A percentile compares a stretch with the other conserved stretches of the same genome.
These are phyloP conservation scores for Ptyas mucosa DNA, from an alignment of 2,113 vertebrate genomes.

Conservation along the genomic window DNA sequence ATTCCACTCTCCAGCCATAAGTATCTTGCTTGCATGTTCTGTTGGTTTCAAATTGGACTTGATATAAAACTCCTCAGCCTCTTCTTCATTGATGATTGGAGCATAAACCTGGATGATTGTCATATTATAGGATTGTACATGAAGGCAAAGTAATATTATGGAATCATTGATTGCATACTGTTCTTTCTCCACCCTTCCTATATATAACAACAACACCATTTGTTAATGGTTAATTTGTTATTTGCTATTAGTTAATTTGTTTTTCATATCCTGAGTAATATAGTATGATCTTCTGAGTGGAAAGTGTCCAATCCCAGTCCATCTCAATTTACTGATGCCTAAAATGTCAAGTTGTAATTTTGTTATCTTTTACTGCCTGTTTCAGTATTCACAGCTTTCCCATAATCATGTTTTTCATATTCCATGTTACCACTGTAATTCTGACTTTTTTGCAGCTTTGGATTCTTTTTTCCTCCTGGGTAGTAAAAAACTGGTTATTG, in stretches of 20 bases:
- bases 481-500: not conserved
- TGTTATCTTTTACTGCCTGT: not conserved
- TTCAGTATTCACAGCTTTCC: not conserved
- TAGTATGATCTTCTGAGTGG: not conserved
- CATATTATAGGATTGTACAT: not conserved
- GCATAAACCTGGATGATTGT: not conserved
- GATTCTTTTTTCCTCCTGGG: not conserved
- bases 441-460: not conserved
- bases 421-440: not conserved
- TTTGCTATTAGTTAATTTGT: not conserved
- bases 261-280: not conserved
- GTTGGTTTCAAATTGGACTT: not conserved
- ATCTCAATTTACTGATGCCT: not conserved
- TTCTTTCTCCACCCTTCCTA: not conserved
- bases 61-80: not conserved
- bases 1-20: not conserved
- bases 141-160: not conserved
- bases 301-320: not conserved
- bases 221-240: too few species aligned
- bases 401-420: not conserved
- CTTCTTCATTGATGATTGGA: not conserved
- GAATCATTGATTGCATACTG: not conserved
- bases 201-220: not conserved
- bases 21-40: not conserved
- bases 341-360: not conserved